Percentiles rank a stretch among this genome's conserved stretches.
phyloP scores from a whole-genome alignment of 92 coral and sea anemone genomes.

The Porites rus region DNA sequence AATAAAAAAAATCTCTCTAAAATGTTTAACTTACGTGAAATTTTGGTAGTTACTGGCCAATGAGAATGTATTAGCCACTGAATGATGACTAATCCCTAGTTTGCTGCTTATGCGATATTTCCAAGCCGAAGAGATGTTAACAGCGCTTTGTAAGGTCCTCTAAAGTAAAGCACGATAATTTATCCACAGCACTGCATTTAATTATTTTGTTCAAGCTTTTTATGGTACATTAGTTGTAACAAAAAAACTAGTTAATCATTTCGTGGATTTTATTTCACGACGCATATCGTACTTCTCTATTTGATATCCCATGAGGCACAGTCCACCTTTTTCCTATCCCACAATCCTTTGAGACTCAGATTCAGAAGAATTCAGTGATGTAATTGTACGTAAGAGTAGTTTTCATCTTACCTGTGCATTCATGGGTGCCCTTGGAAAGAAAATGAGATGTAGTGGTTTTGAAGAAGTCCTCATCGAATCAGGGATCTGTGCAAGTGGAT shows the following conservation, averaged over 20 bases:
- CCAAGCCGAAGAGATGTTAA: no score
- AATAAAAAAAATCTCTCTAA: constrained; percentile 4
- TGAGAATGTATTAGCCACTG: constrained; percentile 7
- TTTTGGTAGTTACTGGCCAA: constrained; percentile 35
- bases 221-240: no score
- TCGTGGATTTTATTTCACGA: no score
- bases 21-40: constrained; percentile 17
- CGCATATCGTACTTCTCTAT: no score
- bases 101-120: not conserved
- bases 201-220: no score
- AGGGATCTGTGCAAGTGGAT: constrained; percentile 52
- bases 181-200: no score
- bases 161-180: no score
- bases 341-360: no score
- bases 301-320: no score
- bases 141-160: no score
- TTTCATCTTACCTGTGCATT: constrained; percentile 37
- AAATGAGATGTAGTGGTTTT: constrained; percentile 45
- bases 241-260: no score
- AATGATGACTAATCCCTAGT: constrained; percentile 1
- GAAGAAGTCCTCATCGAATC: constrained; percentile 54
- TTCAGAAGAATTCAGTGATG: constrained; percentile 29
- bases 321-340: no score
- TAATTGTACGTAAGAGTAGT: constrained; percentile 36
- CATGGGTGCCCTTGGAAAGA: constrained; percentile 48